phyloP scores from a whole-genome alignment of 2,888 invertebrate genomes.

The Masnerella sp. region DNA sequence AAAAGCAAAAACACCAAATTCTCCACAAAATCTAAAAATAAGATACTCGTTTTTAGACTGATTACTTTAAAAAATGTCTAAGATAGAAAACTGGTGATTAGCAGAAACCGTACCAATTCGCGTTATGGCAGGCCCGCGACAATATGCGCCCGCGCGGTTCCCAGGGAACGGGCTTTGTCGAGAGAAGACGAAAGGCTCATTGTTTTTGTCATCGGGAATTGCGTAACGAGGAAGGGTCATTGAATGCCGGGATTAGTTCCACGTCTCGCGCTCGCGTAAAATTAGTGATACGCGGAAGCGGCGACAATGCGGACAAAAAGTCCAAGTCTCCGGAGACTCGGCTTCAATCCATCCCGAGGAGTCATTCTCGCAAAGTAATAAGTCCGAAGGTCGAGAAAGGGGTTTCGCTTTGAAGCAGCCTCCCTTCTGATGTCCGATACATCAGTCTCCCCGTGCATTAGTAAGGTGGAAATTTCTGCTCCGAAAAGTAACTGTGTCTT shows the following conservation, averaged over 20 bases:
- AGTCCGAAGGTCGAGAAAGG: constrained; percentile 63
- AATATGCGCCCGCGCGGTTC: constrained; percentile 19
- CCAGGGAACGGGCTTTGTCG: constrained; percentile 38
- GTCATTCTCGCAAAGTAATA: constrained; percentile 65
- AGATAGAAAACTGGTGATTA: no score
- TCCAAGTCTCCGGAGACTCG: constrained; percentile 47
- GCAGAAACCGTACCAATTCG: no score
- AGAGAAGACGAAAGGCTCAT: constrained; percentile 32
- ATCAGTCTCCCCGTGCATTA: constrained; percentile 74
- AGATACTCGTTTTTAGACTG: no score
- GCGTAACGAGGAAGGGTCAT: constrained; percentile 54
- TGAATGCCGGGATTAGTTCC: constrained; percentile 57
- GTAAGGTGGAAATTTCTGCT: constrained; percentile 67
- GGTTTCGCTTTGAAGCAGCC: constrained; percentile 53
- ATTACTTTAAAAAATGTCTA: no score
- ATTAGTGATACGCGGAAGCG: constrained; percentile 50
- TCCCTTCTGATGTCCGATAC: constrained; percentile 74
- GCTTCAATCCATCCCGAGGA: constrained; percentile 63
- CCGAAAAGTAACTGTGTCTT: constrained; percentile 14
- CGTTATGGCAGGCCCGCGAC: constrained; percentile 12
- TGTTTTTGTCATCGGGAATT: constrained; percentile 51
- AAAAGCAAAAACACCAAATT: no score
- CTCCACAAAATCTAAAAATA: no score
- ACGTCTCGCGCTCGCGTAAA: constrained; percentile 53
- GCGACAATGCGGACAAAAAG: constrained; percentile 55